Conservation (phyloP, 1,140 invertebrate species). For the Drosophila mojavensis region DNA sequence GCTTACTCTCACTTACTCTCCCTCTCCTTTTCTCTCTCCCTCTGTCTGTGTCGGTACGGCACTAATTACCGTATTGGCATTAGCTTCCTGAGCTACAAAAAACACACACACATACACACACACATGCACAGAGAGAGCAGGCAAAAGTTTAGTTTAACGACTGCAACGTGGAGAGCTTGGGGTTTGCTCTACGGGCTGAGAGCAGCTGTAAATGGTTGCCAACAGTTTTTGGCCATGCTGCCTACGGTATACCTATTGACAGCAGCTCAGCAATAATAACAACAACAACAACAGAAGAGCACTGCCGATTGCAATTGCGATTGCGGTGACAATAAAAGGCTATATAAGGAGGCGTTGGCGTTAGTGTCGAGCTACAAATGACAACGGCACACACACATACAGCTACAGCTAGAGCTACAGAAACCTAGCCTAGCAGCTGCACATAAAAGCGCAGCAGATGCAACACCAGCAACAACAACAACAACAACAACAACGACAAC, state of each 20-base stretch:
- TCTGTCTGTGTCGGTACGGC: not conserved
- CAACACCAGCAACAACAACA: constrained; percentile 35
- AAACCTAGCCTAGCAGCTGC: constrained; percentile 13
- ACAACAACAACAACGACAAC: constrained; percentile 4
- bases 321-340: constrained; percentile 70
- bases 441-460: constrained; percentile 73
- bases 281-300: not conserved
- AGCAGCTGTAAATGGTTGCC: constrained; percentile 31
- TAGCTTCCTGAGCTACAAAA: constrained; percentile 19
- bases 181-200: not conserved
- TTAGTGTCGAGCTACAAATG: constrained; percentile 67
- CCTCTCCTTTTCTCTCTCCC: too few relatives aligned
- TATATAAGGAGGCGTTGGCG: constrained; percentile 43
- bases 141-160: constrained; percentile 15
- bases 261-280: constrained; percentile 16
- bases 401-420: not conserved
- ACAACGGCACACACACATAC: constrained; percentile 19
- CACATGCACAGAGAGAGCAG: not conserved
- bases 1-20: too few relatives aligned
- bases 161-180: not conserved
- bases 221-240: constrained; percentile 22
- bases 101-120: too few relatives aligned
- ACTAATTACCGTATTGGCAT: constrained; percentile 35
- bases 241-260: constrained; percentile 51
- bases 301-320: constrained; percentile 48